Conservation (phyloP, 2,888 invertebrate genomes). For the Diarsia rubi region DNA sequence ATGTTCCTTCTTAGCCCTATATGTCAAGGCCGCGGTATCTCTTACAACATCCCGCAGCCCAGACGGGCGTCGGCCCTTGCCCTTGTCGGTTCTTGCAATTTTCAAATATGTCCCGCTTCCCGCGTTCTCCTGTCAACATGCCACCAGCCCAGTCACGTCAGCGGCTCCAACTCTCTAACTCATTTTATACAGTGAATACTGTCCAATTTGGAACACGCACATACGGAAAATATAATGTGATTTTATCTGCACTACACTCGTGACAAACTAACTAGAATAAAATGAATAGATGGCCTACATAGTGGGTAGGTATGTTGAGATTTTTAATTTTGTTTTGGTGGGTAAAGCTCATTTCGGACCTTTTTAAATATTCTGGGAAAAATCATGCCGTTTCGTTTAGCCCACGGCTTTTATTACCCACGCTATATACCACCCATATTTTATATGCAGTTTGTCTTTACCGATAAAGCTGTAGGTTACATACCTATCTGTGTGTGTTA, state of each 20-base stretch:
- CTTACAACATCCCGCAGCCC: too few species aligned
- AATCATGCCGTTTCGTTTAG: neutral
- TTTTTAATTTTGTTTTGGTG: constrained; percentile 44
- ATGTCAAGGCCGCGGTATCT: too few species aligned
- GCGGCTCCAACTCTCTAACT: constrained; percentile 75
- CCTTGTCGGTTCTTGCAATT: neutral
- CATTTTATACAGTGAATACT: constrained; percentile 82
- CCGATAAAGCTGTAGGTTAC: neutral
- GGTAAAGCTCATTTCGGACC: constrained; percentile 9
- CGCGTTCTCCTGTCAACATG: constrained; percentile 51
- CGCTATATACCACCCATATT: neutral
- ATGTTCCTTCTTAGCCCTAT: too few species aligned
- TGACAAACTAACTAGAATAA: constrained; percentile 63
- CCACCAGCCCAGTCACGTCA: constrained; percentile 43
- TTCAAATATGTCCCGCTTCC: neutral
- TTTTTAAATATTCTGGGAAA: constrained; percentile 15
- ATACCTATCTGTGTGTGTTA: neutral
- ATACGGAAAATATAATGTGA: constrained; percentile 67
- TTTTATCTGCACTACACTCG: constrained; percentile 67
- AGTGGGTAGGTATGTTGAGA: neutral
- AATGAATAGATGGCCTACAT: constrained; percentile 57
- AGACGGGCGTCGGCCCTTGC: too few species aligned
- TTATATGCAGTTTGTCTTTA: neutral
- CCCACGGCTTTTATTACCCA: too few species aligned
- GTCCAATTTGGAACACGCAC: constrained; percentile 79